Conservation (phyloP, 2,888 invertebrate genomes). For the Oscheius myriophilus region DNA sequence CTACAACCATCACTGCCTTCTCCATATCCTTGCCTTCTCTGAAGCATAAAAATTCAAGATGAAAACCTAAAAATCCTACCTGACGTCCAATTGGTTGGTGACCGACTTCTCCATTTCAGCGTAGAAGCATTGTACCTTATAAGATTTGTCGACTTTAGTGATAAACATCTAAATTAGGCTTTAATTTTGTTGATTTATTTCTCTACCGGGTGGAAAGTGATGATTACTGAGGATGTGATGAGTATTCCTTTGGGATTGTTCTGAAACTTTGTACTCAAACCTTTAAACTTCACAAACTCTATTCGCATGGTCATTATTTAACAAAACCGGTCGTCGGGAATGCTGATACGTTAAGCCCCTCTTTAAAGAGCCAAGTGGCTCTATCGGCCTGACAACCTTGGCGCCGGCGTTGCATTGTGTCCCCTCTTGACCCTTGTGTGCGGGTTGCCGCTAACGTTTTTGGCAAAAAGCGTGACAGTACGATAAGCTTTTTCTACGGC, state of each 20-base stretch:
- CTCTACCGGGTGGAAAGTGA: slow-evolving; percentile 60
- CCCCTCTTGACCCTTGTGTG: slow-evolving; percentile 22
- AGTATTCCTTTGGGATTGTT: slow-evolving; percentile 58
- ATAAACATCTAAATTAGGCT: slow-evolving; percentile 55
- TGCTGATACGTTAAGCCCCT: slow-evolving; percentile 5
- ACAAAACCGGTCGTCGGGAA: slow-evolving; percentile 1
- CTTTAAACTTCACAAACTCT: not conserved
- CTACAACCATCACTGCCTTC: slow-evolving; percentile 39
- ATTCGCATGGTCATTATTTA: slow-evolving; percentile 1
- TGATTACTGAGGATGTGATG: slow-evolving; percentile 58
- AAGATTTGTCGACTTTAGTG: slow-evolving; percentile 62
- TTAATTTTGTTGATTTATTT: not conserved
- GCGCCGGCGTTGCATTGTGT: slow-evolving; percentile 23
- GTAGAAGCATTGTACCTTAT: slow-evolving; percentile 65
- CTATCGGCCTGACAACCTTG: slow-evolving; percentile 24
- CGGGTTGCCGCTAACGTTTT: too few species aligned
- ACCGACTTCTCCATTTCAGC: slow-evolving; percentile 59
- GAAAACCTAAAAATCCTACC: slow-evolving; percentile 29
- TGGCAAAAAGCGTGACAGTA: too few species aligned
- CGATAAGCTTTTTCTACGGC: too few species aligned
- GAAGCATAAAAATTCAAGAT: slow-evolving; percentile 7
- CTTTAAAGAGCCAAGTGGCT: slow-evolving; percentile 25
- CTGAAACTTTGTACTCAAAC: slow-evolving; percentile 37
- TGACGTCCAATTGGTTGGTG: slow-evolving; percentile 57
- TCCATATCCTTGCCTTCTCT: slow-evolving; percentile 49